phyloP scores from a whole-genome alignment of 30 jellyfish, hydroid and myxozoan species.

The Aurelia aurita region DNA sequence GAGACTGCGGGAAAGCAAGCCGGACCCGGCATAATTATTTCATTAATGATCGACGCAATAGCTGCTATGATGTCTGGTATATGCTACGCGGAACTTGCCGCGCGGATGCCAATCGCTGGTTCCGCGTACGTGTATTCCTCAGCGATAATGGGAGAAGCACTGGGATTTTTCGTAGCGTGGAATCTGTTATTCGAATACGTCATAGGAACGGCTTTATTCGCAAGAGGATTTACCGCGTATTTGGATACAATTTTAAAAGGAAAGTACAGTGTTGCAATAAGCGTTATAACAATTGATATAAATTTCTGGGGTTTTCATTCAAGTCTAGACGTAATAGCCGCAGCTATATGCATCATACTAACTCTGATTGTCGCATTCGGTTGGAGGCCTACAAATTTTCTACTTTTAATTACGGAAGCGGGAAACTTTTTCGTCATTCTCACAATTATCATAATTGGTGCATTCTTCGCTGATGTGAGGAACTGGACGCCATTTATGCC shows the following conservation, averaged over 20 bases:
- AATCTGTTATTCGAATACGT: slow-evolving; percentile 80
- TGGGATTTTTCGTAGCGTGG: slow-evolving; percentile 93
- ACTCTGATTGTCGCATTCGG: slow-evolving; percentile 62
- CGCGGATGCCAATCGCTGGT: slow-evolving; percentile 65
- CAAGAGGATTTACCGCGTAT: slow-evolving; percentile 85
- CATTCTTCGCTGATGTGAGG: slow-evolving; percentile 39
- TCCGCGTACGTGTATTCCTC: slow-evolving; percentile 65
- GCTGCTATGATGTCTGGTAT: slow-evolving; percentile 66
- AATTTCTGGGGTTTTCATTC: slow-evolving; percentile 45
- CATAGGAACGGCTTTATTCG: slow-evolving; percentile 90
- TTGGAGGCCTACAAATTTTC: slow-evolving; percentile 70
- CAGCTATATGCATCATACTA: slow-evolving; percentile 33
- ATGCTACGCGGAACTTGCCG: slow-evolving; percentile 66
- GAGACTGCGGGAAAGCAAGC: slow-evolving; percentile 38
- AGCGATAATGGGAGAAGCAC: slow-evolving; percentile 87
- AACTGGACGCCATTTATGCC: slow-evolving; percentile 81
- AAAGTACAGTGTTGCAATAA: slow-evolving; percentile 18
- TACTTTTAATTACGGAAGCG: slow-evolving; percentile 39
- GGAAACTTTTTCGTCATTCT: slow-evolving; percentile 30
- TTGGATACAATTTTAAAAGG: slow-evolving; percentile 69
- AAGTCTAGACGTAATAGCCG: slow-evolving; percentile 64
- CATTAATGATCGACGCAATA: slow-evolving; percentile 34
- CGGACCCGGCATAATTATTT: slow-evolving; percentile 50
- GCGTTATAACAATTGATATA: slow-evolving; percentile 38
- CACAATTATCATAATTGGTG: slow-evolving; percentile 59